A percentile compares a stretch with the other conserved stretches of the same genome.
phyloP scores from a whole-genome alignment of 1,140 invertebrate species.

The Trinorchestia longiramus region DNA sequence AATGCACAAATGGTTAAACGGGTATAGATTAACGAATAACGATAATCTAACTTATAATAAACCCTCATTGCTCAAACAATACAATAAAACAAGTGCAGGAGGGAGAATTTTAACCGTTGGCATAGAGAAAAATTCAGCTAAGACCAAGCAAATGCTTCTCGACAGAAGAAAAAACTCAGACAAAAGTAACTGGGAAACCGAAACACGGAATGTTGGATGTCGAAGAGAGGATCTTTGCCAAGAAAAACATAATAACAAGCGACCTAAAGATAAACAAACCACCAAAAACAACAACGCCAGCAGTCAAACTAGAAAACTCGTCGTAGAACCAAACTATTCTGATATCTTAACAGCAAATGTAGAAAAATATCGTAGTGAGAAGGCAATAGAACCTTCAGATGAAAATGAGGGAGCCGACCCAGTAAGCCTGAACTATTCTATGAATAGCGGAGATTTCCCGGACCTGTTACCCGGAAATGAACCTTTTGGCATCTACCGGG shows the following conservation, averaged over 20 bases:
- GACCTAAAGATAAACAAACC: neutral
- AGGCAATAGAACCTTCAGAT: neutral
- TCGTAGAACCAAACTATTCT: conserved; percentile 17
- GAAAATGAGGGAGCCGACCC: neutral
- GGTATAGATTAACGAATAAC: neutral
- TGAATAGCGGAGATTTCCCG: neutral
- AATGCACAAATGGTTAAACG: neutral
- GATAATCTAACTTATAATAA: conserved; percentile 11
- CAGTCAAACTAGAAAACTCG: neutral
- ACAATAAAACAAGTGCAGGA: neutral
- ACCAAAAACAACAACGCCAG: neutral
- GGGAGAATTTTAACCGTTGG: neutral
- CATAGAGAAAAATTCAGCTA: neutral
- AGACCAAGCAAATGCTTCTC: neutral
- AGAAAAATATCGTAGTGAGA: neutral
- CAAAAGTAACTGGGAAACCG: neutral
- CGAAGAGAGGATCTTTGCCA: neutral
- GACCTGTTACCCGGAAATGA: neutral
- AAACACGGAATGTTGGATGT: neutral
- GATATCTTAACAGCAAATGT: neutral
- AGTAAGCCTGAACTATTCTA: neutral
- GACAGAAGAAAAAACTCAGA: conserved; percentile 17
- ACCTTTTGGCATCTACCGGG: neutral
- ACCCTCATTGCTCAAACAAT: neutral
- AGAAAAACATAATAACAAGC: neutral